phyloP scores from a whole-genome alignment of 2,888 invertebrate species.

The Chaetogeoica ovagalla region DNA sequence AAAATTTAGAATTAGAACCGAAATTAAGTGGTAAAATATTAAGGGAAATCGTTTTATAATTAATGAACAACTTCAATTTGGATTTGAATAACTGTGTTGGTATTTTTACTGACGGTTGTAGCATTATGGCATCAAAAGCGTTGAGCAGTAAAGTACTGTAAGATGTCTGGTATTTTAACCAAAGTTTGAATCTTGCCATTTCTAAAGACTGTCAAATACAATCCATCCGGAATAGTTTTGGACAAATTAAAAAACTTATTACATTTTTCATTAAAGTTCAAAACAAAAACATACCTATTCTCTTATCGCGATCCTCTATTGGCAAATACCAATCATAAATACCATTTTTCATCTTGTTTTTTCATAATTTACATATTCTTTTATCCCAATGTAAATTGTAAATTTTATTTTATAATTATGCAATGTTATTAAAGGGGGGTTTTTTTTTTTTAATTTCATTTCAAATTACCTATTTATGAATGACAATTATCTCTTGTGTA shows the following conservation, averaged over 20 bases:
- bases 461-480: too few species aligned
- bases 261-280: neutral
- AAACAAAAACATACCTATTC: too few species aligned
- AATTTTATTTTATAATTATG: too few species aligned
- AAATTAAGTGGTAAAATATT: slow-evolving; percentile 9
- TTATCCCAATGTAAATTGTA: too few species aligned
- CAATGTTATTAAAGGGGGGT: too few species aligned
- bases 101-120: slow-evolving; percentile 55
- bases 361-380: too few species aligned
- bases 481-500: too few species aligned
- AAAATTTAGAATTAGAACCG: neutral
- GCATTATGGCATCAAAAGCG: slow-evolving; percentile 53
- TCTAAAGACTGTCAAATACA: slow-evolving; percentile 50
- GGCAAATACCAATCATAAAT: too few species aligned
- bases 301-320: too few species aligned
- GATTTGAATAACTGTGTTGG: slow-evolving; percentile 53
- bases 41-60: neutral
- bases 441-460: too few species aligned
- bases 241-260: neutral
- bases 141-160: slow-evolving; percentile 53
- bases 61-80: slow-evolving; percentile 4
- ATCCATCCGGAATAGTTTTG: slow-evolving; percentile 17
- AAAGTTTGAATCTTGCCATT: slow-evolving; percentile 54
- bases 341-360: too few species aligned
- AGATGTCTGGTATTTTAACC: slow-evolving; percentile 52